A percentile compares a stretch with the other conserved stretches of the same genome.
Conservation (phyloP, 2,888 invertebrate genomes). For the Limnephilus marmoratus region DNA sequence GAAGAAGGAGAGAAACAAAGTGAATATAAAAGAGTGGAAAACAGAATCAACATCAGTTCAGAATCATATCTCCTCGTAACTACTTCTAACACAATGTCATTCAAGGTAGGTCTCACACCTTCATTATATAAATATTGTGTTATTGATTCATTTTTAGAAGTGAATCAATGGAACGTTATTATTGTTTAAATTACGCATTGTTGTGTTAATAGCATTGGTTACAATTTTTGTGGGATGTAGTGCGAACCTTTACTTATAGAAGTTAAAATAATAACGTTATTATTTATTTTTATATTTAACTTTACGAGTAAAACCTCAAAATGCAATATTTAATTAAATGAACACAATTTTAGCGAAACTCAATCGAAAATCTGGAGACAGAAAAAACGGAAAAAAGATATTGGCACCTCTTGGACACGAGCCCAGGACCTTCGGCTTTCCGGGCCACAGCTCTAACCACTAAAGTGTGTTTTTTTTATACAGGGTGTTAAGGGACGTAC, state of each 20-base stretch:
- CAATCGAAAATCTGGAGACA: no score
- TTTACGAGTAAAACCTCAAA: no score
- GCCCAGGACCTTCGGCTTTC: no score
- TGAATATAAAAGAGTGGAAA: slow-evolving; percentile 37
- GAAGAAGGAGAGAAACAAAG: slow-evolving; percentile 24
- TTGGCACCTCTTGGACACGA: no score
- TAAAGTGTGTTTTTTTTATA: no score
- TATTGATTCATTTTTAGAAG: neutral
- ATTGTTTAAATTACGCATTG: neutral
- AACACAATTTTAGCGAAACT: no score
- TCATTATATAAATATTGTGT: neutral
- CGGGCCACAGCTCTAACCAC: no score
- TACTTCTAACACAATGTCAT: slow-evolving; percentile 54
- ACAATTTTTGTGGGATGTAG: neutral
- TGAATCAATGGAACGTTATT: neutral
- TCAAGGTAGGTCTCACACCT: slow-evolving; percentile 56
- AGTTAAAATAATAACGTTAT: no score
- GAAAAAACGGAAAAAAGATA: no score
- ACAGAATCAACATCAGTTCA: slow-evolving; percentile 24
- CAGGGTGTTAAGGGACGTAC: no score
- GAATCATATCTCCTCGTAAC: neutral
- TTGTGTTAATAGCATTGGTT: neutral
- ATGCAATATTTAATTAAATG: no score
- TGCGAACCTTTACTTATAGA: neutral
- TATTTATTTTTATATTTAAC: no score